Evolutionary conservation across 1,140 invertebrate species (phyloP).

Genomic region (Laupala kohalensis): DNA sequence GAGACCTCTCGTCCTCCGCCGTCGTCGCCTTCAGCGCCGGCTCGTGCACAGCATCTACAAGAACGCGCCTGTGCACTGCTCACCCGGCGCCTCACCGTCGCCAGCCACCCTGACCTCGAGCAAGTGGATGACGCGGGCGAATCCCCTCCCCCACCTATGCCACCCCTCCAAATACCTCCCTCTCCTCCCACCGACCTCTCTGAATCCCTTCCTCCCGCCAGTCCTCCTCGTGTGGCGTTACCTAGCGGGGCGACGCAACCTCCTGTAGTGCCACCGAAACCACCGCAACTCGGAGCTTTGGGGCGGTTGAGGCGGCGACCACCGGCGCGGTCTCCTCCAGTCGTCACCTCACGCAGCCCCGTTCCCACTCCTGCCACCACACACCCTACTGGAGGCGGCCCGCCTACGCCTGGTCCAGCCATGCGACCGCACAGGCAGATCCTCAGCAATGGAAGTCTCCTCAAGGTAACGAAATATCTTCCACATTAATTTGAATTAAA

Average conservation of each 20-base stretch:
- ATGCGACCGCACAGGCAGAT: slow-evolving; percentile 8
- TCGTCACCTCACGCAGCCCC: too few species aligned
- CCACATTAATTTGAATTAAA: too few species aligned
- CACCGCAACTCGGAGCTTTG: slow-evolving; percentile 41
- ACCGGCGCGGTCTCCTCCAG: neutral
- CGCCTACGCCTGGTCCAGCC: neutral
- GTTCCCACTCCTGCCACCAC: too few species aligned
- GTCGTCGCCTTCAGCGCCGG: slow-evolving; percentile 7
- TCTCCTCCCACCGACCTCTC: neutral
- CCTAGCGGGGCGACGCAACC: slow-evolving; percentile 27
- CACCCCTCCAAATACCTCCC: neutral
- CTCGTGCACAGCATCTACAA: slow-evolving; percentile 16
- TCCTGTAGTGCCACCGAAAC: slow-evolving; percentile 53
- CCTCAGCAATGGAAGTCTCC: slow-evolving; percentile 12
- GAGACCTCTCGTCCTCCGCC: slow-evolving; percentile 30
- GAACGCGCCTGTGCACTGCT: slow-evolving; percentile 29
- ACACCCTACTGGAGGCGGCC: too few species aligned
- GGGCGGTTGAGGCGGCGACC: neutral
- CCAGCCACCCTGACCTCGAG: slow-evolving; percentile 44
- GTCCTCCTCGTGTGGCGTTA: slow-evolving; percentile 35
- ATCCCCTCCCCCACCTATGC: slow-evolving; percentile 14
- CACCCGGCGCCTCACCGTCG: slow-evolving; percentile 32
- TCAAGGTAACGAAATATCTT: too few species aligned
- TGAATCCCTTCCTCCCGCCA: neutral
- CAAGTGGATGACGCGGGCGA: slow-evolving; percentile 26